phyloP scores from a whole-genome alignment of 2,888 invertebrate genomes.

The Ypsolopha scabrella region DNA sequence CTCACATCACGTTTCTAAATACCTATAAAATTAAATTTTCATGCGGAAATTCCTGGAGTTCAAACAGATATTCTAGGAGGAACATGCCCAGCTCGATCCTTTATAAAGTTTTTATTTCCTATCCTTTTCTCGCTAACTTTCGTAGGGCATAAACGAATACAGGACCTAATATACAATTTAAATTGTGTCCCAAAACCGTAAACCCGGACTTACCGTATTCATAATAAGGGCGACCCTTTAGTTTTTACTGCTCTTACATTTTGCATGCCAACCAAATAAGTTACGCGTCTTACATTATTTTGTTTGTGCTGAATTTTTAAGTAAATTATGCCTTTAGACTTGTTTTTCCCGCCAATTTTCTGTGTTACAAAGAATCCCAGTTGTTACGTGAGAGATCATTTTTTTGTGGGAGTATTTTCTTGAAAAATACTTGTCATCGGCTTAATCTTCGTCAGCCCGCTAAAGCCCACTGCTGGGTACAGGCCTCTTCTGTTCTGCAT shows the following conservation, averaged over 20 bases:
- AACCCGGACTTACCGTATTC: constrained; percentile 28
- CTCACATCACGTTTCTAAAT: too few relatives aligned
- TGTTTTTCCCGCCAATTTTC: neutral
- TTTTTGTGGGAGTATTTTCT: too few relatives aligned
- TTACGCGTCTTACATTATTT: neutral
- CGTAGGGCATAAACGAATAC: constrained; percentile 20
- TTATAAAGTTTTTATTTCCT: constrained; percentile 38
- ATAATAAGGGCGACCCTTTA: constrained; percentile 25
- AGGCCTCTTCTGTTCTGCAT: too few relatives aligned
- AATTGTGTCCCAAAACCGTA: constrained; percentile 43
- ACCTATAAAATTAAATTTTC: too few relatives aligned
- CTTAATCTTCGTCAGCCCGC: too few relatives aligned
- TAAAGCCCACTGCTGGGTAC: too few relatives aligned
- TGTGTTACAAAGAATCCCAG: too few relatives aligned
- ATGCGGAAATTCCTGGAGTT: too few relatives aligned
- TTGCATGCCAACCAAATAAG: constrained; percentile 9
- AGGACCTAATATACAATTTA: constrained; percentile 50
- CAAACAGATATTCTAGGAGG: too few relatives aligned
- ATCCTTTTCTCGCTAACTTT: constrained; percentile 27
- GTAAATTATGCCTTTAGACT: neutral
- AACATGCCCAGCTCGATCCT: constrained; percentile 11
- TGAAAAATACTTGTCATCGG: too few relatives aligned
- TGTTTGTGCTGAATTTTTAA: too few relatives aligned
- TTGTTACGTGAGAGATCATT: too few relatives aligned
- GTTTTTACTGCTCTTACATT: constrained; percentile 38